Base-by-base conservation (phyloP, 2,113 vertebrate species). In the Aptenodytes forsteri region DNA sequence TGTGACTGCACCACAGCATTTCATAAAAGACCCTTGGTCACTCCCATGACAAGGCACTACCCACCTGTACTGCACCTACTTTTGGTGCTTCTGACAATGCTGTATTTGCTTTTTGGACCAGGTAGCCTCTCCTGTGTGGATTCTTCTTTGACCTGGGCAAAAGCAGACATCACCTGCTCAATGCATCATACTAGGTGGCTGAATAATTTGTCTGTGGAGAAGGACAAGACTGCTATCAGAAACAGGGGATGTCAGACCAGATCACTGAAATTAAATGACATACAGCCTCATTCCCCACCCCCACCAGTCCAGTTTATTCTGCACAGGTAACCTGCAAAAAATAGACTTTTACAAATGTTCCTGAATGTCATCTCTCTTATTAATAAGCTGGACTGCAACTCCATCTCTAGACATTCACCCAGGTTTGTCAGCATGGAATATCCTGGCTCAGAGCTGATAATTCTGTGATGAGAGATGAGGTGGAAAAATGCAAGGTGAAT, bases 381-480 rank as follows among this genome's bases (percentile, higher is more conserved):
- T 93, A 76, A 79, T 93, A 93, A 89, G 13, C n/a, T 58, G 40
- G 66, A 49, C 49, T 55, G 52, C 50, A 79, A 61, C 40, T 80
- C 56, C 81, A 67, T 67, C 87, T 75, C 61, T 38, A 84, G 81
- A 71, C 61, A 62, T 87, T 64, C 29, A 67, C 18, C 40, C 38
- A 66, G 30, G 13, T 61, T 87, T 91, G 49, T 87, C 87, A 94
- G 72, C 26, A 49, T 46, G 11, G 76, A 93, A 67, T 82, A 69
- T 69, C 70, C 38, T 87, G 40, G 14, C 89, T 94, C 58, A 91
- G 46, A 87, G 40, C 52, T 87, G 77, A 82, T 81, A 54, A 77
- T 65, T 82, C 73, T 82, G 34, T 76, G 58, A 87, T 58, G 25
- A 78, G 47, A 89, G 38, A 71, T 52, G 62, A 55, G 4, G 42